These are phyloP conservation scores for Sialis fuliginosa DNA, from an alignment of 2,888 invertebrate genomes.

Conservation along the genomic window DNA sequence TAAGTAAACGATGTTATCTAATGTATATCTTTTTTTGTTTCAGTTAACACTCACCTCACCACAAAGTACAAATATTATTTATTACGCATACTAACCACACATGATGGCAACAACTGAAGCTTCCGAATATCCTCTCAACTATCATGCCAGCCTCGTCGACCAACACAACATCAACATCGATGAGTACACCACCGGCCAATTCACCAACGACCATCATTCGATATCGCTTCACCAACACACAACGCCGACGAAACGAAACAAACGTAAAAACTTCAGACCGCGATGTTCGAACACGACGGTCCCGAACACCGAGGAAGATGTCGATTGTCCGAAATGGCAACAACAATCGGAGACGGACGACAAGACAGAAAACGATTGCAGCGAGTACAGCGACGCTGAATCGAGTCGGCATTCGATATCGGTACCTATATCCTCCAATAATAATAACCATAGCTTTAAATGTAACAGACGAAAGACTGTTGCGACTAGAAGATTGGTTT, in stretches of 20 bases:
- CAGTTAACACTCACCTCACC: no score
- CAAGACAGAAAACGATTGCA: constrained; percentile 23
- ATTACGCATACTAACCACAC: no score
- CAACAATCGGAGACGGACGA: constrained; percentile 23
- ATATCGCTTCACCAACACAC: background rate
- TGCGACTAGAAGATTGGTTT: constrained; percentile 16
- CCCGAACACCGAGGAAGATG: constrained; percentile 27
- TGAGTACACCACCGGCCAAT: no score
- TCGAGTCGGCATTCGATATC: constrained; percentile 26
- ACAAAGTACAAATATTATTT: no score
- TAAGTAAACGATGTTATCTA: no score
- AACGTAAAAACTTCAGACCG: constrained; percentile 63
- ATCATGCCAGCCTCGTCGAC: no score
- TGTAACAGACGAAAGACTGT: constrained; percentile 19
- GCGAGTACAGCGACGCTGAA: constrained; percentile 4
- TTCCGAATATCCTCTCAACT: no score
- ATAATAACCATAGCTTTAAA: constrained; percentile 22
- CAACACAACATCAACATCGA: no score
- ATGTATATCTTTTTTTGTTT: no score
- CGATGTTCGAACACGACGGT: constrained; percentile 43
- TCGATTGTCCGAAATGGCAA: constrained; percentile 15
- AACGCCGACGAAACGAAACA: constrained; percentile 39
- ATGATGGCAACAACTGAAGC: no score
- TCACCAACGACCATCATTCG: no score
- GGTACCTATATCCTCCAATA: constrained; percentile 25